Percentiles rank a stretch among this genome's conserved stretches.
phyloP scores from a whole-genome alignment of 2,888 invertebrate genomes.

The Calliphora vomitoria region DNA sequence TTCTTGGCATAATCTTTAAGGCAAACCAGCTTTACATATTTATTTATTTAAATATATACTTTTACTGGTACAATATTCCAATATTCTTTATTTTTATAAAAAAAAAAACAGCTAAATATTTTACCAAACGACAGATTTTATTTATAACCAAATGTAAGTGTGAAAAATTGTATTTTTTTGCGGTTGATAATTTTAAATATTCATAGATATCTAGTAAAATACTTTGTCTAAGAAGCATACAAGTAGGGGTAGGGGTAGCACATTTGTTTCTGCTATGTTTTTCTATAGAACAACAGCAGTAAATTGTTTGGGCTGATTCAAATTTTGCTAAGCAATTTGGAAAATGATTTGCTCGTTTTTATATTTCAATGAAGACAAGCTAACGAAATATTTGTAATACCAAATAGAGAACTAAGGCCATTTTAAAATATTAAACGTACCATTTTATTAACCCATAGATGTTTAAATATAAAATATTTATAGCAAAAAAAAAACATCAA shows the following conservation, averaged over 20 bases:
- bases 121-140: background rate
- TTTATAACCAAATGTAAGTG: background rate
- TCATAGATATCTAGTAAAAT: conserved; percentile 18
- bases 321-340: background rate
- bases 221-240: background rate
- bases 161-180: background rate
- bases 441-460: no score
- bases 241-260: no score
- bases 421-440: no score
- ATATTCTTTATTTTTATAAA: no score
- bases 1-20: conserved; percentile 6
- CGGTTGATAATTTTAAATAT: conserved; percentile 29
- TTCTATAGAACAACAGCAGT: background rate
- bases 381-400: no score
- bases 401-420: no score
- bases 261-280: no score
- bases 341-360: background rate
- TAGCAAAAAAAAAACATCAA: no score
- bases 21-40: background rate
- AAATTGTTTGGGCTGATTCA: background rate
- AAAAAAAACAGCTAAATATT: background rate
- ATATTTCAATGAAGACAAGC: background rate
- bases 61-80: background rate
- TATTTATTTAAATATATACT: background rate
- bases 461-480: no score